These are phyloP conservation scores for Chondrilla cf. caribensis DNA, from an alignment of 37 sponge, comb jelly and placozoan species.

Conservation along the genomic window DNA sequence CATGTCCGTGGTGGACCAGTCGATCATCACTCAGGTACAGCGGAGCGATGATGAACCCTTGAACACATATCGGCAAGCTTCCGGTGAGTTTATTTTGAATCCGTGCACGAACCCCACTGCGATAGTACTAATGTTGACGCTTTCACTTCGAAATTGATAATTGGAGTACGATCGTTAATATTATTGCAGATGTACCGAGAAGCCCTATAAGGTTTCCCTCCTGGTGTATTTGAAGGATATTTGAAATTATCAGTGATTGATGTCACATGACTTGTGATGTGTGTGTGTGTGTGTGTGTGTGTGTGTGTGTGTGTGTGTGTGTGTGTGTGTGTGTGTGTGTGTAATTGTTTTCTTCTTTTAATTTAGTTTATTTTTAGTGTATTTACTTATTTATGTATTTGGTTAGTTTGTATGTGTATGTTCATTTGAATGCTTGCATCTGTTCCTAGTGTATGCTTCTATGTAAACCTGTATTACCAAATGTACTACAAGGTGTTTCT, in stretches of 20 bases:
- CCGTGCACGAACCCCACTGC: not conserved
- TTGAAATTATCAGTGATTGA: not conserved
- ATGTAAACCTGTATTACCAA: no score
- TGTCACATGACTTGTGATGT: not conserved
- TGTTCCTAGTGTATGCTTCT: no score
- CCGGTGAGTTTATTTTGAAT: conserved; percentile 12
- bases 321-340: conserved; percentile 25
- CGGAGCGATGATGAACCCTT: conserved; percentile 58
- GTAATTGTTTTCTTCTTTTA: not conserved
- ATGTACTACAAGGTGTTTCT: no score
- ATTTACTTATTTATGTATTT: no score
- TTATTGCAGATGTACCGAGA: no score
- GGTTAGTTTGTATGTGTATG: no score
- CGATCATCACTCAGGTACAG: conserved; percentile 72
- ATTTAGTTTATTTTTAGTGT: not conserved
- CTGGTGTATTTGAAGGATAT: not conserved
- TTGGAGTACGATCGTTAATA: no score
- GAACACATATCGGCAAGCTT: conserved; percentile 23
- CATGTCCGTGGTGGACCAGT: conserved; percentile 45
- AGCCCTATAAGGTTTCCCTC: conserved; percentile 12
- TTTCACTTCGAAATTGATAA: no score
- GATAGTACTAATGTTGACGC: no score
- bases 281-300: conserved; percentile 5
- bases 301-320: conserved; percentile 37
- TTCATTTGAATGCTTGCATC: no score